Evolutionary conservation across 2,113 vertebrate species (phyloP), one percentile per base, ranked within the genome.

Genomic region (Psammodynastes pulverulentus): DNA sequence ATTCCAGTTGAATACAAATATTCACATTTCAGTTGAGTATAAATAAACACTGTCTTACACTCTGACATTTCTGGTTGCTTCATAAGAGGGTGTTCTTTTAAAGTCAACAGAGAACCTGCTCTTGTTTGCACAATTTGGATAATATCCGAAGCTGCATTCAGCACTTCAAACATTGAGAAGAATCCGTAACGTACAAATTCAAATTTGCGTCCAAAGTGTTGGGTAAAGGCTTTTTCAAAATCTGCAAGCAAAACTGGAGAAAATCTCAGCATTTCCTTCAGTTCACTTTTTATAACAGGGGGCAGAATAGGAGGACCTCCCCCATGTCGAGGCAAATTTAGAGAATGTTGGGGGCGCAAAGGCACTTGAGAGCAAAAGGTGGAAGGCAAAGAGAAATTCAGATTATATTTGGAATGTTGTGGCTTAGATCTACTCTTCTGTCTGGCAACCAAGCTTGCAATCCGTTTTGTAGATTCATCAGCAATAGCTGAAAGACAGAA

Each of bases 151-250:
- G 97, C 90, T 0, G 98, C 97, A 26, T 88, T 94, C 67, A 99
- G 94, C 94, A 98, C 98, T 95, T 99, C 98, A 39, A 90, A 94
- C n/a, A 97, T 91, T 15, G 98, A 99, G 90, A 96, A 97, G 94
- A 99, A 99, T 67, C 99, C 98, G 0, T 98, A 98, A 19, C 95
- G 97, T 1, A 91, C 89, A 49, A 98, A 97, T 23, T 95, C 96
- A 94, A 99, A 98, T 0, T 93, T 95, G 5, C 96, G 95, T 86
- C 98, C 98, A 52, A 98, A 99, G 72, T 87, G 97, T 7, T n/a
- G 95, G 45, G 93, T 90, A 96, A 98, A 99, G 15, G 95, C 93
- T 62, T 84, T 45, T 87, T 98, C 98, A 29, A 99, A 97, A 93
- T 99, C 97, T 1, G 97, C 97, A 4, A 99, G 97, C 67, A 97